Base-by-base conservation (phyloP, 2,113 vertebrate species). In the Ibidorhyncha struthersii region DNA sequence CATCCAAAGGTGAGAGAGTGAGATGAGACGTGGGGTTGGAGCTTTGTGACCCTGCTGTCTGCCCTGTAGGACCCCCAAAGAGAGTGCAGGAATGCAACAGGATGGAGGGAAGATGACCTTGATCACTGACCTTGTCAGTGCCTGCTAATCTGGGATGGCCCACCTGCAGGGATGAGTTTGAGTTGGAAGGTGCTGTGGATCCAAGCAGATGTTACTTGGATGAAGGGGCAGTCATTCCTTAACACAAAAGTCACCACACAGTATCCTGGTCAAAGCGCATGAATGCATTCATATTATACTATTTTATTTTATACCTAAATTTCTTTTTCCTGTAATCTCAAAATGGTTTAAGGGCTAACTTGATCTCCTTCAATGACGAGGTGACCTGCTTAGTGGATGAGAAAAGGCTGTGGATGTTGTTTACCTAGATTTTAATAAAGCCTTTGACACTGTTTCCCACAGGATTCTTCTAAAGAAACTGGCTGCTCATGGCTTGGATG, bases 71-170 rank as follows among this genome's bases (percentile, higher is more conserved):
- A 59, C 7, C 45, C 5, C 9, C 15, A 40, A 62, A 76, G 15
- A 81, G 6, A 89, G 9, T 38, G 10, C 29, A 81, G 23, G 13
- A 86, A 40, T 36, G 9, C 5, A 58, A 18, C 4, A 47, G n/a
- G 30, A 14, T 56, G 17, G 32, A 69, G 34, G 5, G 5, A 29
- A 73, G 11, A 65, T 77, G 43, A 36, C 8, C 16, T 5, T 65
- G 50, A 53, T 45, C 12, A 27, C 9, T 58, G n/a, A n/a, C n/a
- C n/a, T n/a, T n/a, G 5, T 8, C 38, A 40, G 19, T 59, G 16
- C 16, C 27, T 85, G 3, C 13, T 71, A 53, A 26, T 40, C 34
- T 14, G 36, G 36, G 6, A 6, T 0, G 0, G 15, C 6, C 17
- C 32, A 69, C 41, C 29, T 91, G 6, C 25, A 55, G 30, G 25